These are phyloP conservation scores for Egretta garzetta DNA, from an alignment of 2,113 vertebrate species.

Conservation along the genomic window DNA sequence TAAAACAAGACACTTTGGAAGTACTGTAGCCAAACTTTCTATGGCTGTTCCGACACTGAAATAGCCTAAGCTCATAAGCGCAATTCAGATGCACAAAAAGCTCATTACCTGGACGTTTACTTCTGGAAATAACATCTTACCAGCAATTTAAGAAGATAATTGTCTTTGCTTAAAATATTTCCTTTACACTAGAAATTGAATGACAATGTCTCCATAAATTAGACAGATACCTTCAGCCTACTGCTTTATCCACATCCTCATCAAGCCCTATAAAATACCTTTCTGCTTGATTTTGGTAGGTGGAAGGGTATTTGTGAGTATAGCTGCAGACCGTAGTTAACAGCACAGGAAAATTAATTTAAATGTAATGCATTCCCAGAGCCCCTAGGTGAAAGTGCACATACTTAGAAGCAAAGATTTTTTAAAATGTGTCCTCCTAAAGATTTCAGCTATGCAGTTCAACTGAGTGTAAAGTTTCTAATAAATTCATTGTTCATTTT, in stretches of 20 bases:
- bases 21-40: not conserved
- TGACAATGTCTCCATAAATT: not conserved
- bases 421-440: not conserved
- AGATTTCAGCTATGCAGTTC: not conserved
- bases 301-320: not conserved
- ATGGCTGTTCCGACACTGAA: not conserved
- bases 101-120: not conserved
- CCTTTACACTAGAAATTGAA: not conserved
- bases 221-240: not conserved
- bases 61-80: accelerated
- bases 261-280: not conserved
- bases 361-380: not conserved
- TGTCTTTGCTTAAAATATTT: not conserved
- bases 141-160: not conserved
- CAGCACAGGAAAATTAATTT: not conserved
- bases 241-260: not conserved
- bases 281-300: not conserved
- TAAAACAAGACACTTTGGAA: not conserved
- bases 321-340: not conserved
- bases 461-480: not conserved
- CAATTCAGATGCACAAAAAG: not conserved
- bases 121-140: not conserved
- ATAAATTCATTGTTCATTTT: not conserved
- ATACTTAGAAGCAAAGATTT: not conserved
- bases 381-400: not conserved